Conservation (phyloP, 1,140 invertebrate genomes). For the Micrasema longulum region DNA sequence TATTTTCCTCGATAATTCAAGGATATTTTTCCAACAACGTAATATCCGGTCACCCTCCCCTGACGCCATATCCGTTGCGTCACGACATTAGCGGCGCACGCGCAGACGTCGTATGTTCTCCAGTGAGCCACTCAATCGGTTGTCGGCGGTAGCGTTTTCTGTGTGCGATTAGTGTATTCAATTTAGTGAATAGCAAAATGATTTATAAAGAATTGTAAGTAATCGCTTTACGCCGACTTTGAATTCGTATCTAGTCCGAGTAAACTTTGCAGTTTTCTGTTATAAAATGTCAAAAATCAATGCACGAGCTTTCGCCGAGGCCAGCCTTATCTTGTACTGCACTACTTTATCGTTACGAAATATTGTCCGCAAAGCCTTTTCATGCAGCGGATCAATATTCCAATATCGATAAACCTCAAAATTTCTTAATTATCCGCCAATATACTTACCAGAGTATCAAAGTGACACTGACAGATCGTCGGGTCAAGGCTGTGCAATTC, state of each 20-base stretch:
- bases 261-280: conserved; percentile 25
- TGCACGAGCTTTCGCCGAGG: conserved; percentile 25
- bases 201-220: conserved; percentile 49
- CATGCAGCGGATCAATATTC: conserved; percentile 26
- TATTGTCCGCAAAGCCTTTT: conserved; percentile 19
- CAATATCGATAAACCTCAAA: conserved; percentile 2
- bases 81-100: conserved; percentile 32
- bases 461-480: conserved; percentile 45
- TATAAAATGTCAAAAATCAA: conserved; percentile 46
- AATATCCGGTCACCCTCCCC: not conserved
- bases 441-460: conserved; percentile 11
- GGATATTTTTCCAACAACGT: conserved; percentile 27
- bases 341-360: conserved; percentile 39
- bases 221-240: not conserved
- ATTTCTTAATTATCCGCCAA: conserved; percentile 4
- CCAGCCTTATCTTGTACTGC: conserved; percentile 39
- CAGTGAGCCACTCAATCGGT: conserved; percentile 38
- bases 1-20: conserved; percentile 16
- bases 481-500: conserved; percentile 45
- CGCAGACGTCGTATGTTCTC: conserved; percentile 29
- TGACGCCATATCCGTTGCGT: conserved; percentile 46
- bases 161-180: conserved; percentile 45
- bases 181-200: conserved; percentile 48
- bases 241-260: not conserved
- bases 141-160: conserved; percentile 42